Percentiles rank a stretch among this genome's conserved stretches.
Conservation (phyloP, 2,888 invertebrate species). For the Eudasyphora cyanicolor region DNA sequence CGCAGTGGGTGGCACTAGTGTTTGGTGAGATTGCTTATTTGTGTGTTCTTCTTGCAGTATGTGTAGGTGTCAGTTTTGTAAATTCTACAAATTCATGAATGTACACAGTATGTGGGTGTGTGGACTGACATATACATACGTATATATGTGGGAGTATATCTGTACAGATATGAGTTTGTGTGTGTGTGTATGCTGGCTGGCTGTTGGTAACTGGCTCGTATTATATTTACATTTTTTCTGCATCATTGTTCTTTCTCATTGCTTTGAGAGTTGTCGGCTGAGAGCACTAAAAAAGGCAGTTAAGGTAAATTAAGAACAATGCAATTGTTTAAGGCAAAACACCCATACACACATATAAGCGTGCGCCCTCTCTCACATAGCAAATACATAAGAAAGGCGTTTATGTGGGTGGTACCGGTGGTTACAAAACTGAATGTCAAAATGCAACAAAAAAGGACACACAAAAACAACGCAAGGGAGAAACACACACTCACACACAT, state of each 20-base stretch:
- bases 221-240: constrained; percentile 42
- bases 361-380: no score
- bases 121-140: no score
- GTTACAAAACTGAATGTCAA: constrained; percentile 37
- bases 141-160: constrained; percentile 20
- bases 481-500: no score
- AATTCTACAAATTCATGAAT: constrained; percentile 5
- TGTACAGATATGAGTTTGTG: background rate
- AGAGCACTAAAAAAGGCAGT: constrained; percentile 62
- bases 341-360: constrained; percentile 25
- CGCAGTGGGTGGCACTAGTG: background rate
- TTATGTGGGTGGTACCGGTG: constrained; percentile 15
- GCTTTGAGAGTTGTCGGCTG: constrained; percentile 60
- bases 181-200: constrained; percentile 23
- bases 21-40: constrained; percentile 14
- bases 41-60: background rate
- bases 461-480: constrained; percentile 27
- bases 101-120: constrained; percentile 6
- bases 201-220: background rate
- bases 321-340: constrained; percentile 54
- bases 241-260: constrained; percentile 62
- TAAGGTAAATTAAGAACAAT: constrained; percentile 65
- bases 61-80: constrained; percentile 11
- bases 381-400: constrained; percentile 40
- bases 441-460: constrained; percentile 28